A percentile compares a stretch with the other conserved stretches of the same genome.
phyloP scores from a whole-genome alignment of 2,888 invertebrate genomes.

The Bellardia bayeri region DNA sequence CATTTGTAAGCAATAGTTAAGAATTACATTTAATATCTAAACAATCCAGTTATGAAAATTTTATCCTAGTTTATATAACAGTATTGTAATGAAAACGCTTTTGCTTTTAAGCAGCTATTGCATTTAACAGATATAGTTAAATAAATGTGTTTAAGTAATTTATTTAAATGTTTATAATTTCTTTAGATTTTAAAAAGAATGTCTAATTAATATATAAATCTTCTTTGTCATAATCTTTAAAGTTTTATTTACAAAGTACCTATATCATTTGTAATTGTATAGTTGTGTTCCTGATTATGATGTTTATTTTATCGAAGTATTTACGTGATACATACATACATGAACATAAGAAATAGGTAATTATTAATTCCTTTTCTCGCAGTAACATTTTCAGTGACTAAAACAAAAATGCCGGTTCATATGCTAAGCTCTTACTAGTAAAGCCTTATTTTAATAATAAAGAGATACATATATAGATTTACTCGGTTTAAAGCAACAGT shows the following conservation, averaged over 20 bases:
- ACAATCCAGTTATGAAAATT: no score
- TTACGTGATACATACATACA: slow-evolving; percentile 5
- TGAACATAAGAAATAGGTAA: not conserved
- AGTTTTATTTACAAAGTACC: not conserved
- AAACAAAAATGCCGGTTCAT: slow-evolving; percentile 54
- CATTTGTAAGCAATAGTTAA: no score
- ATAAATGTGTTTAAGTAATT: not conserved
- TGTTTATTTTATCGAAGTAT: not conserved
- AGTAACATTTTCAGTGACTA: not conserved
- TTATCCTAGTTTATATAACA: no score
- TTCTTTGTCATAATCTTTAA: not conserved
- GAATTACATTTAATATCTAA: no score
- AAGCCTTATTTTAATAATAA: slow-evolving; percentile 36
- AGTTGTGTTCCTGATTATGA: not conserved
- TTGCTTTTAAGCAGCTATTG: no score
- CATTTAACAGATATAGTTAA: not conserved
- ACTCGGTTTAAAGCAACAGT: not conserved
- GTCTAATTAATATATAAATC: not conserved
- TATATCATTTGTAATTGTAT: not conserved
- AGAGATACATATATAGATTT: not conserved
- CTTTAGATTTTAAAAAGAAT: not conserved
- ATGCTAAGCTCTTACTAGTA: slow-evolving; percentile 29
- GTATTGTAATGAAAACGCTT: no score
- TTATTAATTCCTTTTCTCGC: no score
- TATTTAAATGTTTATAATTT: not conserved